A percentile compares a stretch with the other conserved stretches of the same genome.
Conservation (phyloP, 2,113 vertebrate species). For the Myotis yumanensis region DNA sequence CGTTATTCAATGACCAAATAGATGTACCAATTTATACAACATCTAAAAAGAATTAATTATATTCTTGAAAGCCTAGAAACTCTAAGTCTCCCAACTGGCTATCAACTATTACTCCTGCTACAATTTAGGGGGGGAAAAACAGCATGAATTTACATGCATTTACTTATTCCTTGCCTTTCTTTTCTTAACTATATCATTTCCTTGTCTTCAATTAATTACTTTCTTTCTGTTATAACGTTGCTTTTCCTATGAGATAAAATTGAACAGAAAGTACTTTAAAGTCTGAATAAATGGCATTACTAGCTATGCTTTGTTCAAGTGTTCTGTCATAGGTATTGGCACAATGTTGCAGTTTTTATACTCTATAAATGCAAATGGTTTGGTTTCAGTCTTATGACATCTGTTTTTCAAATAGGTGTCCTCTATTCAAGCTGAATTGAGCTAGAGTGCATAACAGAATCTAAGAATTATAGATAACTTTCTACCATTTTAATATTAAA, state of each 20-base stretch:
- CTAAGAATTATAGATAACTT: neutral
- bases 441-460: conserved; percentile 11
- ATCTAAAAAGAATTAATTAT: conserved; percentile 31
- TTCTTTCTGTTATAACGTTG: too few relatives aligned
- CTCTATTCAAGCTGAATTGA: neutral
- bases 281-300: neutral
- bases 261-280: neutral
- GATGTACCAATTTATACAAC: neutral
- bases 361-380: conserved; percentile 31
- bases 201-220: conserved; percentile 8
- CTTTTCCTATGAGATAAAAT: conserved; percentile 49
- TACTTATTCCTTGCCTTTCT: neutral
- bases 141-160: neutral
- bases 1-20: neutral
- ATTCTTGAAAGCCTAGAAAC: neutral
- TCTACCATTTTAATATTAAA: neutral
- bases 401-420: conserved; percentile 56
- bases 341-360: neutral
- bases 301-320: conserved; percentile 36
- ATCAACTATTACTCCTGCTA: neutral
- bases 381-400: conserved; percentile 20
- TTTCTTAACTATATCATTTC: conserved; percentile 2
- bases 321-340: conserved; percentile 8
- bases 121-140: neutral
- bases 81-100: neutral